Conservation (phyloP, 2,888 invertebrate species). For the Cataglyphis cursor region DNA sequence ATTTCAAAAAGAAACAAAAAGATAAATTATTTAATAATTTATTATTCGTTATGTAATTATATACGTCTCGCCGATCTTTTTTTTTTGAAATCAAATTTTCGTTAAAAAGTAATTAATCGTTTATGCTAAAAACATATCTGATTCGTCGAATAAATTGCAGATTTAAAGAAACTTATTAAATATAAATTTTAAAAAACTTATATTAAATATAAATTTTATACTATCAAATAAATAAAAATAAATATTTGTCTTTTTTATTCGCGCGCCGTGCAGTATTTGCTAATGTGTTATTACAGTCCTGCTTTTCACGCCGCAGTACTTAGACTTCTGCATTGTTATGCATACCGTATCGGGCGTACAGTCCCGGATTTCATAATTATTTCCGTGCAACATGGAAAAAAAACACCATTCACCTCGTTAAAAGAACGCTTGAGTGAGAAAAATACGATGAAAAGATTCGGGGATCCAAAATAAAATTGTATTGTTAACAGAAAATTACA, state of each 20-base stretch:
- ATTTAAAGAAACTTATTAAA: background rate
- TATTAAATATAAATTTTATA: constrained; percentile 5
- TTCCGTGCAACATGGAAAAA: constrained; percentile 60
- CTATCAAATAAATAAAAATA: background rate
- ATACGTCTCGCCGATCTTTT: background rate
- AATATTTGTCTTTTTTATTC: constrained; percentile 18
- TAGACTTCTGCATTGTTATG: constrained; percentile 68
- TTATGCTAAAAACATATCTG: background rate
- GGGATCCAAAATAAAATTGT: background rate
- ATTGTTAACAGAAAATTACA: constrained; percentile 5
- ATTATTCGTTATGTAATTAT: constrained; percentile 5
- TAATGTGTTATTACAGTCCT: constrained; percentile 50
- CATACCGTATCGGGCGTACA: constrained; percentile 68
- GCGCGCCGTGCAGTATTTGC: background rate
- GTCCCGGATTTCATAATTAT: constrained; percentile 68
- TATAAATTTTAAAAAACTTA: constrained; percentile 14
- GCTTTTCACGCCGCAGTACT: constrained; percentile 66
- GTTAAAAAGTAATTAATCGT: background rate
- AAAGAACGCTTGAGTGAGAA: constrained; percentile 18
- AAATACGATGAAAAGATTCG: background rate
- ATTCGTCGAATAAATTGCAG: constrained; percentile 5
- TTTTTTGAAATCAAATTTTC: background rate
- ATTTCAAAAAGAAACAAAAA: background rate
- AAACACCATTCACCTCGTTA: constrained; percentile 15
- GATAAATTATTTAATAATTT: constrained; percentile 1